phyloP scores from a whole-genome alignment of 2,888 invertebrate genomes.

The Chaetoderma sp. region DNA sequence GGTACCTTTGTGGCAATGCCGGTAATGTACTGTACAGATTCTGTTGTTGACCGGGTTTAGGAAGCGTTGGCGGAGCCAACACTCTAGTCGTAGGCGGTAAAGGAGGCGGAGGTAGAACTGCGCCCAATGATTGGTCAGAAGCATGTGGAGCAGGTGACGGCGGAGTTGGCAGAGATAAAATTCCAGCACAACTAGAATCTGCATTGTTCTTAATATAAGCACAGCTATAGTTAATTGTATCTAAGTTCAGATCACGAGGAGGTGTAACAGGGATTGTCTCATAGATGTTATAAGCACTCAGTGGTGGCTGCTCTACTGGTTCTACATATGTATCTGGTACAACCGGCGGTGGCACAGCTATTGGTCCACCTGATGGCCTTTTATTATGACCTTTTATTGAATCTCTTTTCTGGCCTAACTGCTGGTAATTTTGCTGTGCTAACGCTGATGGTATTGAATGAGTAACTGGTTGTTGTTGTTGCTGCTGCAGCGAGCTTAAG shows the following conservation, averaged over 20 bases:
- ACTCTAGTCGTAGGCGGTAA: too few species aligned
- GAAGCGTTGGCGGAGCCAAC: conserved; percentile 1
- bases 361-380: background rate
- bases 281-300: too few species aligned
- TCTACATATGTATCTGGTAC: conserved; percentile 21
- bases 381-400: too few species aligned
- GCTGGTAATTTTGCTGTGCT: too few species aligned
- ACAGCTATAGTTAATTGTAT: too few species aligned
- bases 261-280: conserved; percentile 1
- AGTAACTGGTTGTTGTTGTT: too few species aligned
- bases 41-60: background rate
- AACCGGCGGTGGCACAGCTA: conserved; percentile 9
- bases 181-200: background rate
- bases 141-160: background rate
- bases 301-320: too few species aligned
- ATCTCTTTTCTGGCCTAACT: too few species aligned
- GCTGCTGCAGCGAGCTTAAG: too few species aligned
- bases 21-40: conserved; percentile 14
- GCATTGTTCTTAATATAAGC: too few species aligned
- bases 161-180: background rate
- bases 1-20: conserved; percentile 20
- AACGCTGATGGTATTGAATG: too few species aligned
- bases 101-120: background rate
- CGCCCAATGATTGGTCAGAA: background rate
- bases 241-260: too few species aligned